These are phyloP conservation scores for Maniola hyperantus DNA, from an alignment of 2,888 invertebrate species.

Conservation along the genomic window DNA sequence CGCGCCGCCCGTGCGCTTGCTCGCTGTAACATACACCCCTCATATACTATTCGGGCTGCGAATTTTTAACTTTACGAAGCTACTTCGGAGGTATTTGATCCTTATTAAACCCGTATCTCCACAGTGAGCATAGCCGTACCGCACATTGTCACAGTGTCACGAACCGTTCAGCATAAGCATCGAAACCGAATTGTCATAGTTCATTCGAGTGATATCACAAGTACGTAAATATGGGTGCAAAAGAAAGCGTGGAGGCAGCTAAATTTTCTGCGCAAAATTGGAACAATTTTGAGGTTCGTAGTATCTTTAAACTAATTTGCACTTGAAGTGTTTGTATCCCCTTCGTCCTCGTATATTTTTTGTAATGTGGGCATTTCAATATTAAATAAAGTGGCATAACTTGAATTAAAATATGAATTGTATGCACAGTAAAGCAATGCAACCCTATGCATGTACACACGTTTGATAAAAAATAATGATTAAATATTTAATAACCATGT, in stretches of 20 bases:
- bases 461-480: conserved; percentile 47
- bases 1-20: conserved; percentile 53
- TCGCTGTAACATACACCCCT: conserved; percentile 72
- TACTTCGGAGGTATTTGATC: conserved; percentile 76
- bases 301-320: conserved; percentile 78
- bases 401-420: conserved; percentile 55
- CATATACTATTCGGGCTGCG: conserved; percentile 78
- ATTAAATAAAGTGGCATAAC: conserved; percentile 50
- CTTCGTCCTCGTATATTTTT: conserved; percentile 70
- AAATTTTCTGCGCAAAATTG: conserved; percentile 91
- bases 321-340: conserved; percentile 80
- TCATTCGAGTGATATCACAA: conserved; percentile 77
- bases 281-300: conserved; percentile 90
- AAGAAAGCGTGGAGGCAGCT: conserved; percentile 91
- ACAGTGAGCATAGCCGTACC: conserved; percentile 71
- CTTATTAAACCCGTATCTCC: conserved; percentile 69
- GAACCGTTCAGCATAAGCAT: conserved; percentile 74
- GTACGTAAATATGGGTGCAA: conserved; percentile 88
- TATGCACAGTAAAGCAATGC: conserved; percentile 66
- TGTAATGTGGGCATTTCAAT: conserved; percentile 51
- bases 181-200: conserved; percentile 73
- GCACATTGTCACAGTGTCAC: conserved; percentile 72
- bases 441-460: conserved; percentile 69
- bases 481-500: conserved; percentile 29
- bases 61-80: conserved; percentile 76